A percentile compares a stretch with the other conserved stretches of the same genome.
Evolutionary conservation across 23 tunicate genomes (phyloP).

Genomic region (Aplidium turbinatum): DNA sequence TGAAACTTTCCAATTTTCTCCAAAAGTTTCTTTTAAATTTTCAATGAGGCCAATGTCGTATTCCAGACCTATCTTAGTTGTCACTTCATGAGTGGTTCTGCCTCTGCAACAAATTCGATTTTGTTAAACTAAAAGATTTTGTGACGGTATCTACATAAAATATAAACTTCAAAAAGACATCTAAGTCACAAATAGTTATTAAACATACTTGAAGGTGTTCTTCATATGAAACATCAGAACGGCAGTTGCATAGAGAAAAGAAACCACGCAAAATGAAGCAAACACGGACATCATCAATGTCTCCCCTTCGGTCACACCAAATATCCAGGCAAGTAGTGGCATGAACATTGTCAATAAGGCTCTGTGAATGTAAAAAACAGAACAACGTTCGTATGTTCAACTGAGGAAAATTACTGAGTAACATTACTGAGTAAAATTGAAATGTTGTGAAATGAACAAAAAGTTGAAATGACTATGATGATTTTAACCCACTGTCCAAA

Average conservation of each 20-base stretch:
- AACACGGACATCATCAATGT: slow-evolving; percentile 58
- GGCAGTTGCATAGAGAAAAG: slow-evolving; percentile 66
- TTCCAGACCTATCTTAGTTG: slow-evolving; percentile 33
- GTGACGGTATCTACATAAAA: too few relatives aligned
- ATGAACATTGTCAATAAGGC: slow-evolving; percentile 66
- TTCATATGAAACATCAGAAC: slow-evolving; percentile 55
- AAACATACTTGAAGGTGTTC: slow-evolving; percentile 53
- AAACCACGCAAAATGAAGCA: slow-evolving; percentile 63
- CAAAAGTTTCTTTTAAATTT: slow-evolving; percentile 74
- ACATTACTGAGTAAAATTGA: background rate
- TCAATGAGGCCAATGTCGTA: slow-evolving; percentile 51
- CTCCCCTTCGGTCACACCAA: slow-evolving; percentile 71
- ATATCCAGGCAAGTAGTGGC: slow-evolving; percentile 75
- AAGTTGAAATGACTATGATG: too few relatives aligned
- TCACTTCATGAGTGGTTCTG: slow-evolving; percentile 66
- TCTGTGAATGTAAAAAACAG: slow-evolving; percentile 28
- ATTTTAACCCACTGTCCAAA: too few relatives aligned
- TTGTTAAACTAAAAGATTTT: background rate
- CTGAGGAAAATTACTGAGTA: too few relatives aligned
- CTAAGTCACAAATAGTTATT: background rate
- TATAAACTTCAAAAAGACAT: too few relatives aligned
- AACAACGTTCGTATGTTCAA: background rate
- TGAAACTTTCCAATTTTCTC: slow-evolving; percentile 85
- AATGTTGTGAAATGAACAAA: background rate
- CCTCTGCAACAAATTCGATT: slow-evolving; percentile 45